Conservation (phyloP, 2,113 vertebrate genomes). For the Dicerorhinus sumatrensis region DNA sequence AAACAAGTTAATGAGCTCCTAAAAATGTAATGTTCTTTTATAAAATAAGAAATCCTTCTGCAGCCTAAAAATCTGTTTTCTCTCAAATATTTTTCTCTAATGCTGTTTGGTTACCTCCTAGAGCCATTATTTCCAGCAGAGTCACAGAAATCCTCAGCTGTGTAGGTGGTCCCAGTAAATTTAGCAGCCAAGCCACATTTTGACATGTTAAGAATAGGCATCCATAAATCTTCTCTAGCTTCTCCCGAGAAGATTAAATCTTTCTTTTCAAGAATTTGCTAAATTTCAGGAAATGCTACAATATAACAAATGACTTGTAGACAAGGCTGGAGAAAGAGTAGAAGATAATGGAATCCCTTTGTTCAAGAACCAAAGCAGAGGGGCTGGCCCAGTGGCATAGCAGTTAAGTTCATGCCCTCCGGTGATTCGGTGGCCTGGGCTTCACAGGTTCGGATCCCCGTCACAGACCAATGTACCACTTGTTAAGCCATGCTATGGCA, state of each 20-base stretch:
- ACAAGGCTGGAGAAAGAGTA: conserved; percentile 27
- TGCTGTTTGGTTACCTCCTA: conserved; percentile 81
- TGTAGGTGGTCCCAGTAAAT: conserved; percentile 81
- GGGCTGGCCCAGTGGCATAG: too few species aligned
- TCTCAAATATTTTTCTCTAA: conserved; percentile 78
- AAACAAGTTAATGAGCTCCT: conserved; percentile 83
- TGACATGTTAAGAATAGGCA: conserved; percentile 82
- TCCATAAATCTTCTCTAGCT: conserved; percentile 76
- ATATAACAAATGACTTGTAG: conserved; percentile 67
- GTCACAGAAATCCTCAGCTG: conserved; percentile 75
- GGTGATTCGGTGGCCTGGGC: too few species aligned
- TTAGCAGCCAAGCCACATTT: conserved; percentile 76
- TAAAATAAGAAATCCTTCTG: conserved; percentile 71
- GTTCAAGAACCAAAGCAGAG: neutral
- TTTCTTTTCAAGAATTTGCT: conserved; percentile 80
- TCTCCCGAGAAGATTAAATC: conserved; percentile 81
- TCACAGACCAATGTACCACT: too few species aligned
- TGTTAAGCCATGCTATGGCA: too few species aligned
- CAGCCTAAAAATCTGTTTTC: conserved; percentile 72
- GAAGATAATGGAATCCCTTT: conserved; percentile 65
- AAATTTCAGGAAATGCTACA: conserved; percentile 76
- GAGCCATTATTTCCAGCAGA: conserved; percentile 83
- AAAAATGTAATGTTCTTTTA: conserved; percentile 77
- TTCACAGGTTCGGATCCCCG: too few species aligned
- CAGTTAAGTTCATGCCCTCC: too few species aligned